Evolutionary conservation across 2,888 invertebrate genomes (phyloP).

Genomic region (Cephus nigrinus): DNA sequence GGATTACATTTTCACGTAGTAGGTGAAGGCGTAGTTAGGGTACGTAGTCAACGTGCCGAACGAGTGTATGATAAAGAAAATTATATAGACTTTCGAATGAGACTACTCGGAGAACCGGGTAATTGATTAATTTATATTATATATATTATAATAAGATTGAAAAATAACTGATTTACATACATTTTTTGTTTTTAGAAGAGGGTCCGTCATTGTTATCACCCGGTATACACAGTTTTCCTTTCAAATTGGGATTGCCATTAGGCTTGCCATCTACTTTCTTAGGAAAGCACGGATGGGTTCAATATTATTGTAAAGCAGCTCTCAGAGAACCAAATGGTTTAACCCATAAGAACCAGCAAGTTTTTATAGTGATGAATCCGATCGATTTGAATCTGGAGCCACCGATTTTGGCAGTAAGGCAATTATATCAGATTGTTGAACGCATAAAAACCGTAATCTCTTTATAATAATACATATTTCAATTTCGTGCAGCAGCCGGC

Average conservation of each 20-base stretch:
- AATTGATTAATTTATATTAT: conserved; percentile 30
- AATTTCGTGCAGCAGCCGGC: conserved; percentile 78
- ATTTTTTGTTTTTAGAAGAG: conserved; percentile 71
- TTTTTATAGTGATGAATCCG: conserved; percentile 97
- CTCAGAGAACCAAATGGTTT: conserved; percentile 88
- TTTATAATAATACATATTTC: background rate
- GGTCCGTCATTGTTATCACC: conserved; percentile 87
- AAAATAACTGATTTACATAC: background rate
- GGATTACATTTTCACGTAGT: conserved; percentile 94
- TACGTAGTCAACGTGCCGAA: conserved; percentile 84
- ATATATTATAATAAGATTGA: background rate
- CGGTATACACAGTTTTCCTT: conserved; percentile 95
- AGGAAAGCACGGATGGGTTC: conserved; percentile 95
- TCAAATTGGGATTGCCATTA: conserved; percentile 89
- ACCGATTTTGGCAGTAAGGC: conserved; percentile 84
- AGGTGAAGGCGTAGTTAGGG: conserved; percentile 92
- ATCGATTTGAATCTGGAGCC: conserved; percentile 93
- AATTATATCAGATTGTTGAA: conserved; percentile 9
- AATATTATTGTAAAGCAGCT: conserved; percentile 93
- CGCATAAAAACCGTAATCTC: conserved; percentile 8
- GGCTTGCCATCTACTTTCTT: conserved; percentile 93
- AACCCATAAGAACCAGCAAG: conserved; percentile 95
- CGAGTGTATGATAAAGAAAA: conserved; percentile 91
- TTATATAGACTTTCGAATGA: conserved; percentile 95
- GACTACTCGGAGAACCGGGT: conserved; percentile 89